A percentile compares a stretch with the other conserved stretches of the same genome.
Conservation (phyloP, 2,888 invertebrate genomes). For the Xanthorhoe designata region DNA sequence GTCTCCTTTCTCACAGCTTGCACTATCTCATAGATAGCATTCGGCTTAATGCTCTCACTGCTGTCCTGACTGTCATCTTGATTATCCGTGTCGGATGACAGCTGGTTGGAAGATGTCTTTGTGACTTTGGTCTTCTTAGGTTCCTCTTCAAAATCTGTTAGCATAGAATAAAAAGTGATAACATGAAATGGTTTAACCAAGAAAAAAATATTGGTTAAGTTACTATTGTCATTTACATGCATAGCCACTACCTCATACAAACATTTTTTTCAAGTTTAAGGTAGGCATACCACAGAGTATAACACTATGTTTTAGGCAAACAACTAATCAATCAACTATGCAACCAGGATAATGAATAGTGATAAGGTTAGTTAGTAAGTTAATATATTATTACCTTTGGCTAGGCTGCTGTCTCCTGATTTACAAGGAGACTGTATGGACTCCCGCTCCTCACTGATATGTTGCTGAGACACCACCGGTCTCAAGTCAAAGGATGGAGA, state of each 20-base stretch:
- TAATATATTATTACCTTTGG: conserved; percentile 43
- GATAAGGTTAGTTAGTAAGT: neutral
- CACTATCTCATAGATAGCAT: conserved; percentile 90
- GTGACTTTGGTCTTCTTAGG: conserved; percentile 49
- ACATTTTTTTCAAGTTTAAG: no score
- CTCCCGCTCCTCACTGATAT: conserved; percentile 73
- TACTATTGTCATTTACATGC: no score
- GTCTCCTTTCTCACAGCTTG: conserved; percentile 93
- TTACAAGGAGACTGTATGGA: conserved; percentile 64
- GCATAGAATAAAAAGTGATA: neutral
- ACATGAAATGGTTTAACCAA: neutral
- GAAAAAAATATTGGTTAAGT: no score
- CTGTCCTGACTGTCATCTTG: conserved; percentile 82
- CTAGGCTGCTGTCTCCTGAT: conserved; percentile 53
- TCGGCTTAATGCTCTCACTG: conserved; percentile 79
- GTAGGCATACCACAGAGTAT: no score
- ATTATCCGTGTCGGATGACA: conserved; percentile 78
- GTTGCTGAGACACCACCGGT: conserved; percentile 79
- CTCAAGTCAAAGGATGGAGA: conserved; percentile 79
- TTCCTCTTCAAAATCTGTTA: conserved; percentile 59
- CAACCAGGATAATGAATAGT: no score
- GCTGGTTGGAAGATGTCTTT: conserved; percentile 66
- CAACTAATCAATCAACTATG: no score
- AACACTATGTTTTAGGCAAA: no score
- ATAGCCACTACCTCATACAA: no score